phyloP scores from a whole-genome alignment of 2,888 invertebrate genomes.

The Microchrysa polita region DNA sequence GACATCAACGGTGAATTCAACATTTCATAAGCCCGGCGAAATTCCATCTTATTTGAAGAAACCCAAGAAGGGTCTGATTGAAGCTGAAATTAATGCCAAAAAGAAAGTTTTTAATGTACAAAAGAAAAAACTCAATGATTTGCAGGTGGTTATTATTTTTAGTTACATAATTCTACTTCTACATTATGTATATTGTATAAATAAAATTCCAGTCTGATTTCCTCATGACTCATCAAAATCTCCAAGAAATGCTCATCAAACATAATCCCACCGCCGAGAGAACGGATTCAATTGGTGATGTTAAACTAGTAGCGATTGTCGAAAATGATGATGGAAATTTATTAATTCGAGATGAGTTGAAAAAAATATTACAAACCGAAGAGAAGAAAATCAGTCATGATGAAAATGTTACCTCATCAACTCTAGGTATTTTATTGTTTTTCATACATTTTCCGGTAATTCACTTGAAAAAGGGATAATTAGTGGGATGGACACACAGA shows the following conservation, averaged over 20 bases:
- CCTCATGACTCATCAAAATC: slow-evolving; percentile 39
- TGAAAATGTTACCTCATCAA: too few relatives aligned
- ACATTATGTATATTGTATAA: too few relatives aligned
- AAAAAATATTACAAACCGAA: too few relatives aligned
- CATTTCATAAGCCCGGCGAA: slow-evolving; percentile 41
- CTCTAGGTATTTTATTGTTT: too few relatives aligned
- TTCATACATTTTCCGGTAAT: too few relatives aligned
- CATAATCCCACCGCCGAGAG: slow-evolving; percentile 44
- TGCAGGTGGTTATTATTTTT: slow-evolving; percentile 11
- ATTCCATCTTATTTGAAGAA: slow-evolving; percentile 44
- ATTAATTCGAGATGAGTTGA: slow-evolving; percentile 43
- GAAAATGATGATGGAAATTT: slow-evolving; percentile 34
- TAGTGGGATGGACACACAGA: too few relatives aligned
- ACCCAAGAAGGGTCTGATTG: slow-evolving; percentile 31
- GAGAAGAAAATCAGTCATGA: too few relatives aligned
- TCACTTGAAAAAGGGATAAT: too few relatives aligned
- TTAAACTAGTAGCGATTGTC: slow-evolving; percentile 45
- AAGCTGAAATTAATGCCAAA: slow-evolving; percentile 24
- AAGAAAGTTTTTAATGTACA: slow-evolving; percentile 36
- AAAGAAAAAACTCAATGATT: slow-evolving; percentile 40
- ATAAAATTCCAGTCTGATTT: slow-evolving; percentile 37
- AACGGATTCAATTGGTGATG: slow-evolving; percentile 38
- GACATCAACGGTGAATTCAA: not conserved
- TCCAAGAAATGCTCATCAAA: slow-evolving; percentile 45
- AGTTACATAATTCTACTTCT: too few relatives aligned